Evolutionary conservation across 2,888 invertebrate species (phyloP).

Genomic region (Plusia festucae): DNA sequence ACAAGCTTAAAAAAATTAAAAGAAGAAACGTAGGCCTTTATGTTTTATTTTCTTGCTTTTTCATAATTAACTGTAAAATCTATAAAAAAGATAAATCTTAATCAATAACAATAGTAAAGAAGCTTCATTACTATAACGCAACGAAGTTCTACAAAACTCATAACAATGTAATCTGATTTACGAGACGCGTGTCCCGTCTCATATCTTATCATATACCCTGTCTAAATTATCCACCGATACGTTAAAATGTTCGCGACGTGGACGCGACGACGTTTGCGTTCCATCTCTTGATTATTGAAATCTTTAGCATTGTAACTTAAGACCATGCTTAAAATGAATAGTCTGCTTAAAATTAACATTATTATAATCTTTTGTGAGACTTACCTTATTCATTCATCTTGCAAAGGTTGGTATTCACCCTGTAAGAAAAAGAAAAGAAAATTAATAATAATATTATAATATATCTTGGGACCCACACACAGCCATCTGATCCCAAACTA

Average conservation of each 20-base stretch:
- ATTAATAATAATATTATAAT: no score
- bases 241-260: slow-evolving; percentile 31
- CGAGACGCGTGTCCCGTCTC: slow-evolving; percentile 4
- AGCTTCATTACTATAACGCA: no score
- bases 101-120: no score
- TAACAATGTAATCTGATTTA: no score
- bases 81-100: no score
- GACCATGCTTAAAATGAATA: slow-evolving; percentile 22
- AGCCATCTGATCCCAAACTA: no score
- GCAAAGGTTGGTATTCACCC: slow-evolving; percentile 41
- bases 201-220: slow-evolving; percentile 27
- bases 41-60: no score
- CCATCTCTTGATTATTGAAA: slow-evolving; percentile 27
- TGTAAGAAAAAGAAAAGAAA: slow-evolving; percentile 39
- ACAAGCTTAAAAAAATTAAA: no score
- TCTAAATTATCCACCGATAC: slow-evolving; percentile 33
- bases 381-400: slow-evolving; percentile 70
- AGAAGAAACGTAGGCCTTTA: no score
- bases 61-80: no score
- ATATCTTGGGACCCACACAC: no score
- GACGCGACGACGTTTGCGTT: slow-evolving; percentile 20
- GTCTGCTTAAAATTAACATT: not conserved
- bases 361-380: slow-evolving; percentile 1
- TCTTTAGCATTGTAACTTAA: slow-evolving; percentile 16
- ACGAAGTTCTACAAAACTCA: no score